phyloP scores from a whole-genome alignment of 2,113 vertebrate species.

The Etia nguti region DNA sequence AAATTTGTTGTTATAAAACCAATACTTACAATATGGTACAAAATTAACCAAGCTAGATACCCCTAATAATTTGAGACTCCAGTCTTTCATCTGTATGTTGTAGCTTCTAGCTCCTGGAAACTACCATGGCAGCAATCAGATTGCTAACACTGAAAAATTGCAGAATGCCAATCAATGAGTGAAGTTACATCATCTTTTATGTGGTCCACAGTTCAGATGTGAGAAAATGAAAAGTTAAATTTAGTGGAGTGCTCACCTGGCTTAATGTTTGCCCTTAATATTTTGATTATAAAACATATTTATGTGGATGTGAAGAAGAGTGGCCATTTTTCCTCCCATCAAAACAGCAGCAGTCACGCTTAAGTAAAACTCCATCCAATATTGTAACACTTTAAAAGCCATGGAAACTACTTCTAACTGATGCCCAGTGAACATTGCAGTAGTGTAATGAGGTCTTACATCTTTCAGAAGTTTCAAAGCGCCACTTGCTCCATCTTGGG shows the following conservation, averaged over 20 bases:
- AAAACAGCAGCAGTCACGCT: neutral
- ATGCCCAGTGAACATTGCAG: neutral
- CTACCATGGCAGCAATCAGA: neutral
- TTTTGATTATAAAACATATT: neutral
- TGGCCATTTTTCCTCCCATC: neutral
- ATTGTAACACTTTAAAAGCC: neutral
- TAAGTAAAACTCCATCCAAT: neutral
- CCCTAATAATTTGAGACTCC: neutral
- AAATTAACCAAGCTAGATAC: neutral
- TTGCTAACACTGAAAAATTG: neutral
- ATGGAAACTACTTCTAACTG: neutral
- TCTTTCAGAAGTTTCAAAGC: conserved; percentile 74
- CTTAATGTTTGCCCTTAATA: neutral
- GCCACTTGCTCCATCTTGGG: conserved; percentile 54
- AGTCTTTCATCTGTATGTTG: neutral
- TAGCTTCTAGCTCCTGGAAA: neutral
- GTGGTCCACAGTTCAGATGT: neutral
- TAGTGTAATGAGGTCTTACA: conserved; percentile 66
- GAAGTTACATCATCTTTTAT: neutral
- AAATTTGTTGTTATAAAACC: neutral
- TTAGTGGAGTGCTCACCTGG: neutral
- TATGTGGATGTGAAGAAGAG: neutral
- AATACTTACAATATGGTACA: neutral
- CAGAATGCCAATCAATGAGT: neutral
- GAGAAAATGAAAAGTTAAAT: neutral